Base-by-base conservation (phyloP, 2,113 vertebrate species). In the Dicaeum eximium region DNA sequence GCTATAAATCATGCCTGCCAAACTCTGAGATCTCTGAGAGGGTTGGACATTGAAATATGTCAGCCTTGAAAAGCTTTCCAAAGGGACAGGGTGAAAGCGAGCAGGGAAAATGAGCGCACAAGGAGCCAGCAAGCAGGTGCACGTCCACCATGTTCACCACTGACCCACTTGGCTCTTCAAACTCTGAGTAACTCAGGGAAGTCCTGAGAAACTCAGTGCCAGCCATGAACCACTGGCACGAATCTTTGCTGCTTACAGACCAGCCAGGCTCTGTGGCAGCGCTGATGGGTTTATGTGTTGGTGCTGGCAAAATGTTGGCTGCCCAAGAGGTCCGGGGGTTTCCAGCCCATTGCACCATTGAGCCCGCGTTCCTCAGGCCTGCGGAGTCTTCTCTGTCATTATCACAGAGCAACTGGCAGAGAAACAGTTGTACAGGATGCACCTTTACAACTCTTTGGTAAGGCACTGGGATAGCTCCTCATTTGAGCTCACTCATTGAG, bases 281-380 rank as follows among this genome's bases (percentile, higher is more conserved):
- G 0, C 44, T 51, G 47, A 15, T 1, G 4, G 48, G 25, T 7
- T 38, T 25, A 31, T 0, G 0, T 8, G 0, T 18, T 48, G 7
- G 25, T 4, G 6, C n/a, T 57, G 19, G 28, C 3, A 7, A 40
- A 80, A 77, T 7, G 5, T 35, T 50, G 3, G 42, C 44, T 92
- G 53, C 40, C 33, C 22, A 6, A 44, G 27, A 48, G 11, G 2
- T 54, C 33, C 47, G 33, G 13, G 35, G 6, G 6, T 48, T 64
- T 81, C n/a, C 47, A 56, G 28, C 60, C 33, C 64, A 25, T 17
- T 8, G 18, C 1, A 1, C 11, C 40, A 13, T 31, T 15, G 28
- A 82, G 40, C 6, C 22, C 7, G 7, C 0, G 0, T 56, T 48
- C 0, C 0, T 50, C 3, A 1, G 4, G 10, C 23, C 11, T 1